Evolutionary conservation across 2,113 vertebrate genomes (phyloP), one percentile per base, ranked within the genome.

Genomic region (Myotis davidii): DNA sequence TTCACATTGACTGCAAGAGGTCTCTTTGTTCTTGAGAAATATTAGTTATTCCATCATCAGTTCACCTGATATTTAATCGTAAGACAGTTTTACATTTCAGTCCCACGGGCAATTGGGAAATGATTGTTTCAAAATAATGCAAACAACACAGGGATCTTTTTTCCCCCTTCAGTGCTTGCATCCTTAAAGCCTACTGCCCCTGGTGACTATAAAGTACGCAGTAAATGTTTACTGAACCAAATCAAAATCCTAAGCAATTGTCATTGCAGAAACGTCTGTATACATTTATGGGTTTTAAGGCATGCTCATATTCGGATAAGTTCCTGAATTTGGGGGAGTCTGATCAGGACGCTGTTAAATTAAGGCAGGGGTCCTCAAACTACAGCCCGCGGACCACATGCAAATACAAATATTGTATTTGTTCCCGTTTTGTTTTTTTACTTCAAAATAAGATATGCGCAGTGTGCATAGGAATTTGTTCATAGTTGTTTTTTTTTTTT

Each of bases 31-130:
- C 79, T 96, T 94, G 78, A 54, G 78, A 54, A 78, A 87, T 96
- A 93, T 93, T 95, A 83, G 79, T 0, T 77, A 76, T 94, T 94
- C 94, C 56, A 83, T 93, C 56, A 56, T 86, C 13, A 29, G 59
- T 34, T 92, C 64, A 83, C 61, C 37, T 90, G 91, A 85, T 64
- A 81, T 87, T 94, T 95, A 92, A 93, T 96, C 94, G 16, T 59
- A 89, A 96, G 21, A 17, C 67, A 95, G n/a, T 91, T 97, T 97
- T 97, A 61, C 6, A n/a, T 91, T 97, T 96, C 69, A 74, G 25
- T 76, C 29, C 77, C 83, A 56, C 4, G 82, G 92, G 52, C 73
- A 97, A 95, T 16, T 93, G 54, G 93, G 54, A 97, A 97, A 88
- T 6, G 34, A 81, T 3, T 61, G 29, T 94, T 97, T 95, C 78